phyloP scores from a whole-genome alignment of 2,797 vertebrate genomes.

The Mycteria americana region DNA sequence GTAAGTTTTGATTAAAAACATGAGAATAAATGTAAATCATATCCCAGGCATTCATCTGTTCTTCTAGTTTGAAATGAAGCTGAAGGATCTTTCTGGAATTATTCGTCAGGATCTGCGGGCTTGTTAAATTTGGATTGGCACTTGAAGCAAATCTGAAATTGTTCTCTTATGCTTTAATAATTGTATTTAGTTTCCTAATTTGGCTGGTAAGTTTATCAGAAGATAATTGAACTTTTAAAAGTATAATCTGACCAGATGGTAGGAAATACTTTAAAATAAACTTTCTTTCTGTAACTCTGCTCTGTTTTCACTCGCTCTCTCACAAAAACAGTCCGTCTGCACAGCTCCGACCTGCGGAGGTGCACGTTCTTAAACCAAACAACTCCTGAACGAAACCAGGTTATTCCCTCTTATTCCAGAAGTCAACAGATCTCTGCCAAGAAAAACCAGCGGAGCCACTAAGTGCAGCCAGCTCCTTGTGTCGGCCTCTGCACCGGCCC shows the following conservation, averaged over 20 bases:
- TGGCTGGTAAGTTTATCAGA: constrained; percentile 43
- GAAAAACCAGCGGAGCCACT: neutral
- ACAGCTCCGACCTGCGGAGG: neutral
- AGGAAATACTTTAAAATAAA: constrained; percentile 45
- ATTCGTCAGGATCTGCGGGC: neutral
- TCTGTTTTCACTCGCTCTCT: neutral
- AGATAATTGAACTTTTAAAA: constrained; percentile 51
- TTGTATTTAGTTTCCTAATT: constrained; percentile 55
- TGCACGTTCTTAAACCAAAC: constrained; percentile 20
- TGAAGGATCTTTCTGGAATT: constrained; percentile 43
- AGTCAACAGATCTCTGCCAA: neutral
- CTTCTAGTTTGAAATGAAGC: constrained; percentile 44
- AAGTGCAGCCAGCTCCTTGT: neutral
- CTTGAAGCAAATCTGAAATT: constrained; percentile 32
- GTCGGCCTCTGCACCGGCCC: neutral
- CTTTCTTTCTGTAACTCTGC: neutral
- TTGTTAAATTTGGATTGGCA: constrained; percentile 58
- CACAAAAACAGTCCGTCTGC: neutral
- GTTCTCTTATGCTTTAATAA: constrained; percentile 48
- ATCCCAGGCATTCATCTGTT: constrained; percentile 32
- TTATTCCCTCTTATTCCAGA: neutral
- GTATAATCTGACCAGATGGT: neutral
- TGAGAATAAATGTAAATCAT: constrained; percentile 46
- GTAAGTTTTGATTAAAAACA: constrained; percentile 62
- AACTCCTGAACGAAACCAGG: neutral